Evolutionary conservation across 1,140 invertebrate genomes (phyloP).

Genomic region (Heliothis subflexa): DNA sequence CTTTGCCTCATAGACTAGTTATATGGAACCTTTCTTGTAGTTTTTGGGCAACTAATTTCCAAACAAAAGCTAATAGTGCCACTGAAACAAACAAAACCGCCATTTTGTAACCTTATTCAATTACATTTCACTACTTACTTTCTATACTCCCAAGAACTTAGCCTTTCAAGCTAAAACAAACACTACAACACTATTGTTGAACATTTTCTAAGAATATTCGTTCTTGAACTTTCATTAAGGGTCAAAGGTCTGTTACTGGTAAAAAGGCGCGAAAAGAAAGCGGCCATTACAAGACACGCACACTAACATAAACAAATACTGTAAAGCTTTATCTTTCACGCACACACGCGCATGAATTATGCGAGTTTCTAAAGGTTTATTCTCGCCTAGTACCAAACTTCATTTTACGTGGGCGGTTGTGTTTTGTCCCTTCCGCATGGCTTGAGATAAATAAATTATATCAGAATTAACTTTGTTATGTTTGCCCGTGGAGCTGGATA

Average conservation of each 20-base stretch:
- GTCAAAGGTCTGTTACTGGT: constrained; percentile 4
- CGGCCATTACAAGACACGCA: constrained; percentile 33
- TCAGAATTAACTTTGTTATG: neutral
- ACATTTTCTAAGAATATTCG: constrained; percentile 6
- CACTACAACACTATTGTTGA: constrained; percentile 17
- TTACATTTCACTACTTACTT: neutral
- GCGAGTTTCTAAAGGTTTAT: neutral
- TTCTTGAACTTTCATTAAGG: constrained; percentile 26
- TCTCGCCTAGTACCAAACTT: constrained; percentile 7
- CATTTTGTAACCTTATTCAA: neutral
- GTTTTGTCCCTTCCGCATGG: neutral
- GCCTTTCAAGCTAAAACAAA: constrained; percentile 4
- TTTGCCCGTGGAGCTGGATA: neutral
- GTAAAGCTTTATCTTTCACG: neutral
- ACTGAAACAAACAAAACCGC: neutral
- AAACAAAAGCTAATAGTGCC: too few species aligned
- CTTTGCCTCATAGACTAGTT: too few species aligned
- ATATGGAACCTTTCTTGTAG: too few species aligned
- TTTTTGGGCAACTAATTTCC: too few species aligned
- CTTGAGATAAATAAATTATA: neutral
- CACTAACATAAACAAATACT: neutral
- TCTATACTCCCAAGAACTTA: neutral
- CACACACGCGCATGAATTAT: neutral
- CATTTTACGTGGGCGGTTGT: neutral
- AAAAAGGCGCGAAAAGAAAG: constrained; percentile 25